phyloP scores from a whole-genome alignment of 2,888 invertebrate species.

The Pimpla rufipes region DNA sequence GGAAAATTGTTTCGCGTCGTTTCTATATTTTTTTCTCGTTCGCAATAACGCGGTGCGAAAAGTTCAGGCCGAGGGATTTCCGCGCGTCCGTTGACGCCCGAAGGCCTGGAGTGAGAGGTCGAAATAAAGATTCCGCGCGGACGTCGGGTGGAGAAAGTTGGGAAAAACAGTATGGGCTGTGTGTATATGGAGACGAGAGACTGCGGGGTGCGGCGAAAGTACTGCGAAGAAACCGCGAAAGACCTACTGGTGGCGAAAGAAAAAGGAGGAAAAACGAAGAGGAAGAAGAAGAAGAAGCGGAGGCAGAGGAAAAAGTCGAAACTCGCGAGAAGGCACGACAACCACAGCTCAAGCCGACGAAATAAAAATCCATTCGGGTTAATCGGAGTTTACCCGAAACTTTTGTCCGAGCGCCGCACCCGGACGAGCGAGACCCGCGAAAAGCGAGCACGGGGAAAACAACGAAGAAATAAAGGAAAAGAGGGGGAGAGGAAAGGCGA shows the following conservation, averaged over 20 bases:
- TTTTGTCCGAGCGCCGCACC: slow-evolving; percentile 31
- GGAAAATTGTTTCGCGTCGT: too few species aligned
- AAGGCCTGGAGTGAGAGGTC: neutral
- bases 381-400: slow-evolving; percentile 73
- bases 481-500: too few species aligned
- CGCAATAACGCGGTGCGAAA: neutral
- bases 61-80: slow-evolving; percentile 2
- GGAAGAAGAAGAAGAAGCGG: slow-evolving; percentile 1
- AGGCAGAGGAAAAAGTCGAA: slow-evolving; percentile 52
- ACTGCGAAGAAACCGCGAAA: slow-evolving; percentile 26
- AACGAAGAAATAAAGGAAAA: slow-evolving; percentile 53
- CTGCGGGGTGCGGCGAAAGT: slow-evolving; percentile 30
- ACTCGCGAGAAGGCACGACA: slow-evolving; percentile 41
- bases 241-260: slow-evolving; percentile 5
- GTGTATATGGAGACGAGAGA: slow-evolving; percentile 28
- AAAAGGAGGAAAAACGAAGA: too few species aligned
- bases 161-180: slow-evolving; percentile 21
- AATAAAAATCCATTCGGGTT: slow-evolving; percentile 74
- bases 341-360: slow-evolving; percentile 53
- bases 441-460: slow-evolving; percentile 29
- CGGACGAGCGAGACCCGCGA: slow-evolving; percentile 5
- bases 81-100: slow-evolving; percentile 16
- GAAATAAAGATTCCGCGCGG: slow-evolving; percentile 32
- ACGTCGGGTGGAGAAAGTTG: slow-evolving; percentile 33
- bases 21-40: neutral